phyloP scores from a whole-genome alignment of 23 tunicate genomes.

The Corella eumyota region DNA sequence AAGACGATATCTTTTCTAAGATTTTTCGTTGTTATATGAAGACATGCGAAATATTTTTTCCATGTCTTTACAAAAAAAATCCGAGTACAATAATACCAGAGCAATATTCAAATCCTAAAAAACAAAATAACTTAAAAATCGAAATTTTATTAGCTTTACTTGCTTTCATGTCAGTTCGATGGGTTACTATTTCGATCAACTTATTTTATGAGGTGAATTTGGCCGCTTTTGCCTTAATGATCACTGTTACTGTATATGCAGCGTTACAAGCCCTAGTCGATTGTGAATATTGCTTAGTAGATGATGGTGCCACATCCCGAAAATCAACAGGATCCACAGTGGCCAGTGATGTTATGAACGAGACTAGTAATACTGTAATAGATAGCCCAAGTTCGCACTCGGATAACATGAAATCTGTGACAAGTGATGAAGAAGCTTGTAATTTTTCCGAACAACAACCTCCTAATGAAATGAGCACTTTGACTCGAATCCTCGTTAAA shows the following conservation, averaged over 20 bases:
- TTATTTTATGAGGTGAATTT: constrained; percentile 38
- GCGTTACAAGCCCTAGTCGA: no score
- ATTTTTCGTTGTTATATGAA: no score
- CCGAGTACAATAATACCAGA: no score
- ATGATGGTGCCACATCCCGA: background rate
- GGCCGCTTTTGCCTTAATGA: constrained; percentile 8
- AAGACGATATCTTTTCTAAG: no score
- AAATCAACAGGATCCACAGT: constrained; percentile 8
- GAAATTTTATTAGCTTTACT: constrained; percentile 18
- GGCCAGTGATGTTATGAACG: background rate
- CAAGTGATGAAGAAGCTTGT: background rate
- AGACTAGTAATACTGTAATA: background rate
- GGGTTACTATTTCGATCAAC: constrained; percentile 31
- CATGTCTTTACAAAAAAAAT: no score
- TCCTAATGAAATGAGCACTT: background rate
- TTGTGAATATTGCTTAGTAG: background rate
- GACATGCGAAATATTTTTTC: no score
- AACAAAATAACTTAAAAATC: no score
- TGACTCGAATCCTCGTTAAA: background rate
- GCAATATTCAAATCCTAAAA: no score
- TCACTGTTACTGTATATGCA: constrained; percentile 2
- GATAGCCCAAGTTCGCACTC: background rate
- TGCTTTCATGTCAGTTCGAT: constrained; percentile 31
- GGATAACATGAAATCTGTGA: background rate
- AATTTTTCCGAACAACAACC: background rate